Conservation (phyloP, 1,140 invertebrate genomes). For the Saccostrea echinata region DNA sequence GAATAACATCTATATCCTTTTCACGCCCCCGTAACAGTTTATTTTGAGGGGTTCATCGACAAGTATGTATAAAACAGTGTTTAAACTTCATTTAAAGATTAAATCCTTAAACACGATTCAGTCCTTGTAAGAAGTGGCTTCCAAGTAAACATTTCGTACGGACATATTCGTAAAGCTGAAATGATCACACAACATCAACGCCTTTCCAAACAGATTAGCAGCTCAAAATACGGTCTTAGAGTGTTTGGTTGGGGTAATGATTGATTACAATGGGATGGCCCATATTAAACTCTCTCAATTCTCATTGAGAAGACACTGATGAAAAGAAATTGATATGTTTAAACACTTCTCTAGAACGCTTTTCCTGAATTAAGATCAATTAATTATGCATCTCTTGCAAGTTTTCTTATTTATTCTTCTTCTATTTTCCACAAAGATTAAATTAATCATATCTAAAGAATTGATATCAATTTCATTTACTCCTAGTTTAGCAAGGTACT, state of each 20-base stretch:
- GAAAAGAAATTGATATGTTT: slow-evolving; percentile 34
- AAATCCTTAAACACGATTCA: slow-evolving; percentile 46
- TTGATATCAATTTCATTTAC: slow-evolving; percentile 33
- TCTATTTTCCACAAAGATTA: slow-evolving; percentile 13
- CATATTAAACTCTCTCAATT: not conserved
- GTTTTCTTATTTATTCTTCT: slow-evolving; percentile 36
- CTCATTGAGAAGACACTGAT: slow-evolving; percentile 35
- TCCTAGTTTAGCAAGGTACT: slow-evolving; percentile 26
- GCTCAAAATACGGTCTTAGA: slow-evolving; percentile 47
- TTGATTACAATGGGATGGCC: slow-evolving; percentile 46
- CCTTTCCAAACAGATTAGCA: slow-evolving; percentile 55
- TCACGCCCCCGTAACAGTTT: slow-evolving; percentile 32
- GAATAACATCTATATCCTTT: slow-evolving; percentile 32
- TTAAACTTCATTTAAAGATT: slow-evolving; percentile 41
- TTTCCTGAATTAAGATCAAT: slow-evolving; percentile 37
- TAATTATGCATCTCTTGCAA: slow-evolving; percentile 34
- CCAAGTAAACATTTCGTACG: slow-evolving; percentile 42
- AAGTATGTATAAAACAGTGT: slow-evolving; percentile 34
- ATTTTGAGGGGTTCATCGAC: not conserved
- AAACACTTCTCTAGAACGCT: slow-evolving; percentile 32
- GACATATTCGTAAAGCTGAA: slow-evolving; percentile 46
- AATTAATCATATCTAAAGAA: slow-evolving; percentile 27
- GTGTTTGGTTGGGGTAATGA: slow-evolving; percentile 24
- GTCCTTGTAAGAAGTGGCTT: not conserved
- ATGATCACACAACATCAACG: slow-evolving; percentile 48